Evolutionary conservation across 2,888 invertebrate genomes (phyloP).

Genomic region (Micoletzkya japonica): DNA sequence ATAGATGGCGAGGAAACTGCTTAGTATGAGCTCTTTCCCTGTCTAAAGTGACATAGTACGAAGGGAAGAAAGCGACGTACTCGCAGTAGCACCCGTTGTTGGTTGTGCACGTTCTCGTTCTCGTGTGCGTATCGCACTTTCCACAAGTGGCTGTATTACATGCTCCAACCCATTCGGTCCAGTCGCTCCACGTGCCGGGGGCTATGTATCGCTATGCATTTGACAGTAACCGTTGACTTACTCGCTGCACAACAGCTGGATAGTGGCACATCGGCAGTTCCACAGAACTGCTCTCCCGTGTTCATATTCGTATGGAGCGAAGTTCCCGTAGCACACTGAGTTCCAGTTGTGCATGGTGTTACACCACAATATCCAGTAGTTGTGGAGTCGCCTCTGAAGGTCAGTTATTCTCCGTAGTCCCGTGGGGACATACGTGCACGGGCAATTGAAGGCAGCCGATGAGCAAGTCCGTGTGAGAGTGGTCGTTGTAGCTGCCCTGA

Average conservation of each 20-base stretch:
- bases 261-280: neutral
- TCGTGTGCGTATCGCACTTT: conserved; percentile 9
- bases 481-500: neutral
- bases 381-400: neutral
- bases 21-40: neutral
- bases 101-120: conserved; percentile 9
- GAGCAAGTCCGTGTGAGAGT: conserved; percentile 11
- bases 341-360: neutral
- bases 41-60: neutral
- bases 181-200: conserved; percentile 7
- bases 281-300: neutral
- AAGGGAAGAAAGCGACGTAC: neutral
- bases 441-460: conserved; percentile 3
- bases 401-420: neutral
- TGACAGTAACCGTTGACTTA: neutral
- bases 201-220: neutral
- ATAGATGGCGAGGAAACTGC: neutral
- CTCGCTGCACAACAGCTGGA: neutral
- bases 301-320: neutral
- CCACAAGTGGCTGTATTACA: conserved; percentile 12
- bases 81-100: neutral
- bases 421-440: conserved; percentile 4
- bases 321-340: neutral
- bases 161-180: neutral
- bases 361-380: conserved; percentile 10